phyloP scores from a whole-genome alignment of 1,140 invertebrate species.

The Charaxes varanes region DNA sequence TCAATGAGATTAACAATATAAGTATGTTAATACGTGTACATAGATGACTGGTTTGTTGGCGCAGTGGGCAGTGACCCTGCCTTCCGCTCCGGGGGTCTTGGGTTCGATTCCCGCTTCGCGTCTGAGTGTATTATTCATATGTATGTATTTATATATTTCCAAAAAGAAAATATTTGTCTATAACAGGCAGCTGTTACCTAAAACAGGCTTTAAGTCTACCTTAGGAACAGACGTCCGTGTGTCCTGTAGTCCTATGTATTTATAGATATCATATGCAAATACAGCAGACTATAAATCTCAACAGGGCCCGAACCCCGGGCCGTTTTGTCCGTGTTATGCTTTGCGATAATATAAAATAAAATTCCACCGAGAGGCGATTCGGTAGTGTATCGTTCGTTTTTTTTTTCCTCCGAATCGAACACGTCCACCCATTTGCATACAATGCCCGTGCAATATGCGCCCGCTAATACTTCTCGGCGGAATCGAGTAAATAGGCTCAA shows the following conservation, averaged over 20 bases:
- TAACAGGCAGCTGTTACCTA: too few relatives aligned
- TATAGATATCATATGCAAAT: neutral
- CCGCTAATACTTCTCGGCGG: conserved; percentile 34
- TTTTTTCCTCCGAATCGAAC: conserved; percentile 44
- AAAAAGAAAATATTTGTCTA: too few relatives aligned
- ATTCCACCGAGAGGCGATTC: conserved; percentile 32
- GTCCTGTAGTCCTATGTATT: neutral
- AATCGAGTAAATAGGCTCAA: conserved; percentile 21
- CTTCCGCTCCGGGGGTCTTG: too few relatives aligned
- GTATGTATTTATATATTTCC: too few relatives aligned
- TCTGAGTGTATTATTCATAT: too few relatives aligned
- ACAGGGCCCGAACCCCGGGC: neutral
- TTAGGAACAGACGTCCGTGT: too few relatives aligned
- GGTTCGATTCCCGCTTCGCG: too few relatives aligned
- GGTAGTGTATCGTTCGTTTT: conserved; percentile 30
- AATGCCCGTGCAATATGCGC: conserved; percentile 61
- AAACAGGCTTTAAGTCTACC: too few relatives aligned
- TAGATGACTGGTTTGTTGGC: too few relatives aligned
- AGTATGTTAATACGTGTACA: too few relatives aligned
- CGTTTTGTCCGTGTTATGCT: conserved; percentile 41
- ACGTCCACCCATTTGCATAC: conserved; percentile 55
- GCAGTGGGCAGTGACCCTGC: too few relatives aligned
- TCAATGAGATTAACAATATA: too few relatives aligned
- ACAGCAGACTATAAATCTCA: conserved; percentile 1
- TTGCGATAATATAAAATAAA: conserved; percentile 54